Evolutionary conservation across 2,888 invertebrate species (phyloP), one percentile per base, ranked within the genome.

Genomic region (Netelia inedita): DNA sequence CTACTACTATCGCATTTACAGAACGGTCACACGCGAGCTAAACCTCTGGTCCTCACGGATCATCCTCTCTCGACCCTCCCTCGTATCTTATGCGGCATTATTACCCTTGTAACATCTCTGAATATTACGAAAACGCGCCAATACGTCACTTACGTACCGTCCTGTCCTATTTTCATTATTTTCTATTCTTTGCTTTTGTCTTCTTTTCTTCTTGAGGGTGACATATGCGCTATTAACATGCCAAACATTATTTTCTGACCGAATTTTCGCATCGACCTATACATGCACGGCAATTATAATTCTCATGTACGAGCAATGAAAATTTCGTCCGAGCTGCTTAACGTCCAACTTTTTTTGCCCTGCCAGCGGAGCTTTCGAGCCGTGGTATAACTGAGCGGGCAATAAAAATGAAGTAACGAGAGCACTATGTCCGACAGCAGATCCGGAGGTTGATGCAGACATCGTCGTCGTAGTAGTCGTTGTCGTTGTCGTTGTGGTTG

Each of bases 401-500:
- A 75, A 81, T 81, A 84, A 78, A 84, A 84, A 74, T 81, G 50
- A 81, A 81, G 57, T 73, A 81, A 84, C 73, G 81, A 84, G 80
- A 81, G 63, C 81, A 68, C 35, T 53, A 55, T 69, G 73, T 81
- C 80, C 65, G 68, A 55, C 84, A 63, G 61, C 72, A 78, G 89
- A 89, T 89, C 88, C 88, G 89, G 90, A 89, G 89, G 88, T 73
- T 91, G 92, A 92, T 91, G 92, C 91, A 92, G 91, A 89, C 90
- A 89, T 91, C 88, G 90, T 89, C 83, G 59, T 79, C 61, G 75
- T 83, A 57, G 65, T 50, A 16, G 68, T 78, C 68, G 66, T 61
- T 16, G 46, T 19, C 57, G 80, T 63, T 21, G 55, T 71, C 23
- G 61, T 65, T 46, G 66, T 8, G 41, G 66, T 46, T 14, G 46